Evolutionary conservation across 2,888 invertebrate genomes (phyloP), one percentile per base, ranked within the genome.

Genomic region (Pollenia labialis): DNA sequence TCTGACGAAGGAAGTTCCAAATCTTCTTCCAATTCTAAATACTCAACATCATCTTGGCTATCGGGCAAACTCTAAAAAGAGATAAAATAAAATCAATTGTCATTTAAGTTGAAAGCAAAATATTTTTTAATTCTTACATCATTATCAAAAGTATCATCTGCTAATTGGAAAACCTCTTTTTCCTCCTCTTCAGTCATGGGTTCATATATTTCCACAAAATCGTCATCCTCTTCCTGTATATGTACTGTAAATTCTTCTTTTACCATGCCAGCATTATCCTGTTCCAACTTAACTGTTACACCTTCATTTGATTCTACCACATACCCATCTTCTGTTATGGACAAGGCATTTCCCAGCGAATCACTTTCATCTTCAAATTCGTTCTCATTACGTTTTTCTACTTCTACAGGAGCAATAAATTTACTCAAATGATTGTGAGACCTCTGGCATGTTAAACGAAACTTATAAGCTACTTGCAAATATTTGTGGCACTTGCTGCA

Each of bases 331-430:
- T 81, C 81, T 1, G 74, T 54, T 44, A 62, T 14, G 9, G 69
- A 14, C 23, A 76, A 42, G 0, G 71, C 46, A 50, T 75, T 82
- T 4, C 23, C 58, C 10, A 69, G 0, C 0, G 74, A 85, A 16
- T 66, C 83, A 69, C 42, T 80, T 16, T 71, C 72, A 11, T 82
- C 75, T 0, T 80, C 75, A 18, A 75, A 79, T 32, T 88, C 85
- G 1, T 89, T 90, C 10, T 89, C 90, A 4, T 76, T 81, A 9
- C 60, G 54, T 10, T 89, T 87, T 50, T 92, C 91, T 12, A 91
- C 91, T 42, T 90, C 92, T 4, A 92, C 91, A 4, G 92, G 92
- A 1, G 91, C 92, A 77, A 92, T 92, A 72, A 92, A 92, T 82
- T 91, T 90, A 11, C 92, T 89, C n/a, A 92, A 85, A 71, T 92